Base-by-base conservation (phyloP, 2,888 invertebrate species). In the Platycheirus rosarum region DNA sequence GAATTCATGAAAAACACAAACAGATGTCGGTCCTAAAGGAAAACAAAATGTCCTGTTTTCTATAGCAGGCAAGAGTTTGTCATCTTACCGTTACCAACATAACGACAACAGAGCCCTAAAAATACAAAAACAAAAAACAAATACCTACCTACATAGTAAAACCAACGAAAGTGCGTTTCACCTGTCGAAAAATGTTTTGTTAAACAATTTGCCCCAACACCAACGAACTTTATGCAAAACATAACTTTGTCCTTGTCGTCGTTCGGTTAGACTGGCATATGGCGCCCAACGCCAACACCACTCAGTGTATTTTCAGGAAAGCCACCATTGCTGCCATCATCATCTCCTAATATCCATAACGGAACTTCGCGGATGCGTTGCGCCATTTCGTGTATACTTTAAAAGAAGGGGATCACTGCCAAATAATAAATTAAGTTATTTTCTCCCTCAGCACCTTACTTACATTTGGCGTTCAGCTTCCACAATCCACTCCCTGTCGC, bases 341-440 rank as follows among this genome's bases (percentile, higher is more conserved):
- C 18, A n/a, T 60, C 60, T 40, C 71, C 49, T 79, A 79, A 79
- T 74, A 74, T 74, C 79, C 74, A 69, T 69, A 69, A 74, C 48
- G 74, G 68, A 74, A 69, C 37, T 74, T 79, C 74, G 69, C 79
- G 69, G 63, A 55, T 69, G 69, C 63, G 74, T 79, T 66, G 73
- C 16, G 62, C 68, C 42, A 74, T 62, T 73, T 78, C 13, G 32
- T 57, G 46, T 40, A 16, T 11, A 23, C 60, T 29, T 42, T 60
- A n/a, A 40, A 57, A 29, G 44, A 9, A 14, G 48, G 46, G 77
- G 69, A 79, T 79, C 74, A 79, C 74, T 74, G 79, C 79, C 74
- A 79, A 74, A 65, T 66, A 68, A 68, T 73, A 79, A 79, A 79
- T 79, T 79, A 79, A 79, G 79, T 74, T 74, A 79, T 79, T 63